phyloP scores from a whole-genome alignment of 64 coral and sea anemone species.

The Montipora efflorescens region DNA sequence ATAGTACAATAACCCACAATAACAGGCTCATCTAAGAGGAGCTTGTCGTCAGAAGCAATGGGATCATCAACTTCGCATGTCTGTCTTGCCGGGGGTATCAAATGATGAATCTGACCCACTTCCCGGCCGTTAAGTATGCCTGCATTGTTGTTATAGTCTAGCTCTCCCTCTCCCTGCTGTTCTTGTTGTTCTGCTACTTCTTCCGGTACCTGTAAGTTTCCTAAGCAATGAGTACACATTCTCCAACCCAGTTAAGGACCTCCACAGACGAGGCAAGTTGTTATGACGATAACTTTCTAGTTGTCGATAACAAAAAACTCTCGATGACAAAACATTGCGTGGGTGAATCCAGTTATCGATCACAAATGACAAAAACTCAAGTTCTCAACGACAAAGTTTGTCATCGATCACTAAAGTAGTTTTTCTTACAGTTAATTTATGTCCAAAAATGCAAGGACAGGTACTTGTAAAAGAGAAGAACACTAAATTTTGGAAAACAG shows the following conservation, averaged over 20 bases:
- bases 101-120: constrained; percentile 83
- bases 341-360: no score
- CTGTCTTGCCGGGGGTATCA: constrained; percentile 82
- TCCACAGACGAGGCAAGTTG: background rate
- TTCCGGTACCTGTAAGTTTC: constrained; percentile 51
- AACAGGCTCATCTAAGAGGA: constrained; percentile 31
- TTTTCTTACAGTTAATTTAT: no score
- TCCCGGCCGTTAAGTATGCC: constrained; percentile 87
- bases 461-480: no score
- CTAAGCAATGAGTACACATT: constrained; percentile 12
- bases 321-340: no score
- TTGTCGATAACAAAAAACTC: no score
- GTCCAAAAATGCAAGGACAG: no score
- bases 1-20: constrained; percentile 31
- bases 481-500: no score
- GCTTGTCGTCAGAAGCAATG: constrained; percentile 25
- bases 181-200: constrained; percentile 7
- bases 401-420: no score
- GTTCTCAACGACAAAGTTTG: no score
- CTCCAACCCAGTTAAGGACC: background rate
- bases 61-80: constrained; percentile 85
- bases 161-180: constrained; percentile 15
- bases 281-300: no score
- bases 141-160: constrained; percentile 90
- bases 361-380: no score